Evolutionary conservation across 35 echinoderm and acorn worm species (phyloP).

Genomic region (Lytechinus variegatus): DNA sequence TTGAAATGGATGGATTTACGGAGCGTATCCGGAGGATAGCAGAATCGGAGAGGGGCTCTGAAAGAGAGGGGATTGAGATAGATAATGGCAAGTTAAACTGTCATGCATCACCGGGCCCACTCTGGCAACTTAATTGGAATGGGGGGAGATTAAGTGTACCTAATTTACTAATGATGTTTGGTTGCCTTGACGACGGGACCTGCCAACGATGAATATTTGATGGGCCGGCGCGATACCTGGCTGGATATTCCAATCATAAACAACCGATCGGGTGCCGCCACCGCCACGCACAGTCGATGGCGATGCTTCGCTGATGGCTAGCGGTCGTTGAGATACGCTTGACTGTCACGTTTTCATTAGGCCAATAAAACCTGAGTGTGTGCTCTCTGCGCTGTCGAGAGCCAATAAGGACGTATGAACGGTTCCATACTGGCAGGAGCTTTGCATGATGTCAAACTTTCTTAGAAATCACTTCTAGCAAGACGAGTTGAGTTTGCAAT

Average conservation of each 20-base stretch:
- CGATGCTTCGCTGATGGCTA: not conserved
- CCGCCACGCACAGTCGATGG: not conserved
- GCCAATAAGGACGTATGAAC: not conserved
- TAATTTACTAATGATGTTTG: constrained; percentile 37
- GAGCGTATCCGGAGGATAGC: not conserved
- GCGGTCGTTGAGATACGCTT: not conserved
- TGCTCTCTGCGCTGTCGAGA: not conserved
- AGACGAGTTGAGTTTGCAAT: not conserved
- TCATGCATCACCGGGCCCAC: not conserved
- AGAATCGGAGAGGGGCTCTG: not conserved
- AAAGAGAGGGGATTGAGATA: not conserved
- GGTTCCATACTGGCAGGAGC: not conserved
- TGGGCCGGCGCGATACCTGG: not conserved
- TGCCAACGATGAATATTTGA: constrained; percentile 28
- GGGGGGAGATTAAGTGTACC: constrained; percentile 30
- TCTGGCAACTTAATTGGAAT: constrained; percentile 33
- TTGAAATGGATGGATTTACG: not conserved
- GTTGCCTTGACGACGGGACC: not conserved
- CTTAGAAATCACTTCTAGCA: not conserved
- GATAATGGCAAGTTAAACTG: constrained; percentile 4
- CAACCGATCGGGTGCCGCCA: not conserved
- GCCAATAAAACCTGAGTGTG: not conserved
- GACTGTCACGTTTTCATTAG: constrained; percentile 22
- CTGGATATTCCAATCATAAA: constrained; percentile 14
- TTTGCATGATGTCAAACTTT: not conserved